A percentile compares a stretch with the other conserved stretches of the same genome.
Evolutionary conservation across 2,113 vertebrate species (phyloP).

Genomic region (Podocnemis expansa): DNA sequence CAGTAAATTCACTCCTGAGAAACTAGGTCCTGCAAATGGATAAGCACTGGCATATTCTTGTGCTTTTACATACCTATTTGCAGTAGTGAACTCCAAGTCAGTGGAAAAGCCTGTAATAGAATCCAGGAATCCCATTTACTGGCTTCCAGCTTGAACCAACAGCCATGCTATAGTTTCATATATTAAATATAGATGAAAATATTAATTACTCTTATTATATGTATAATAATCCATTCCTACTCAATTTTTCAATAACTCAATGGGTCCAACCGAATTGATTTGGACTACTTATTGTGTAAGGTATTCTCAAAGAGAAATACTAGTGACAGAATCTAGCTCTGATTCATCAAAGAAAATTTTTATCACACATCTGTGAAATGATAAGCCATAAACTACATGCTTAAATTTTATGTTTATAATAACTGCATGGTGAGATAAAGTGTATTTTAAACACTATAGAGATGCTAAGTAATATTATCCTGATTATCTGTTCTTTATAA

Average conservation of each 20-base stretch:
- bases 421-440: not conserved
- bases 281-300: not conserved
- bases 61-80: not conserved
- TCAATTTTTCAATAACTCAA: not conserved
- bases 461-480: not conserved
- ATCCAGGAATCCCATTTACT: not conserved
- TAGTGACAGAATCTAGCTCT: fast-evolving
- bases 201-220: not conserved
- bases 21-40: not conserved
- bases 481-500: not conserved
- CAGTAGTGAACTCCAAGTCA: not conserved
- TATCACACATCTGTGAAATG: not conserved
- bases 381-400: not conserved
- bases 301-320: not conserved
- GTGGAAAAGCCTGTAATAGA: not conserved
- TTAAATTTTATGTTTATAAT: not conserved
- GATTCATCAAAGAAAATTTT: not conserved
- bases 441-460: not conserved
- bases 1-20: not conserved
- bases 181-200: not conserved
- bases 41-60: not conserved
- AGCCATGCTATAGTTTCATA: not conserved
- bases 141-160: not conserved
- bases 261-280: fast-evolving
- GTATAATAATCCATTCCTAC: not conserved